Evolutionary conservation across 2,113 vertebrate species (phyloP).

Genomic region (Thamnophis sirtalis): DNA sequence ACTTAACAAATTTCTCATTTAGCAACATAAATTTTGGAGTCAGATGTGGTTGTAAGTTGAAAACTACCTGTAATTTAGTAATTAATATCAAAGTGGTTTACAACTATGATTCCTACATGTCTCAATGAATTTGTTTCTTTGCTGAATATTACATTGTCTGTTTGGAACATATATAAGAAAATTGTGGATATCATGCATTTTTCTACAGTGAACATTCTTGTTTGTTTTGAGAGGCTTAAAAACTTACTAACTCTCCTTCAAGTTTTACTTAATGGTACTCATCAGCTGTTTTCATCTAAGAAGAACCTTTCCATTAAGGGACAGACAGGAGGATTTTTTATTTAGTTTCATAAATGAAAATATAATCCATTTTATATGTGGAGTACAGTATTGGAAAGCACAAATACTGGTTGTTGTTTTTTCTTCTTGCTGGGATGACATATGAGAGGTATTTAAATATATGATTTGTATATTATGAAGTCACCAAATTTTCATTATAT

Average conservation of each 20-base stretch:
- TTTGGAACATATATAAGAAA: slow-evolving; percentile 4
- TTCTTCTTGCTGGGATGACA: not conserved
- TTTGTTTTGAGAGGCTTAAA: not conserved
- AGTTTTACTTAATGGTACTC: not conserved
- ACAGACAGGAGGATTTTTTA: not conserved
- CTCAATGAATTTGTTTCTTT: not conserved
- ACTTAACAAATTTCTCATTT: too few relatives aligned
- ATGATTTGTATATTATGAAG: not conserved
- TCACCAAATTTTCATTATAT: not conserved
- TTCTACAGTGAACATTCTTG: slow-evolving; percentile 24
- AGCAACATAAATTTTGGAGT: too few relatives aligned
- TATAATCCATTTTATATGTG: not conserved
- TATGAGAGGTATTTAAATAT: not conserved
- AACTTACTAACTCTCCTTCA: not conserved
- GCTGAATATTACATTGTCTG: slow-evolving; percentile 9
- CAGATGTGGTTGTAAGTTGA: too few relatives aligned
- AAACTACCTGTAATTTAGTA: not conserved
- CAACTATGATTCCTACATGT: not conserved
- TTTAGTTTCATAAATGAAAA: not conserved
- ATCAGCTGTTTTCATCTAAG: not conserved
- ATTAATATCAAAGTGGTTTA: not conserved
- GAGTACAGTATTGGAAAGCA: not conserved
- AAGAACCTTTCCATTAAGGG: not conserved
- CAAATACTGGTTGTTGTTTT: not conserved
- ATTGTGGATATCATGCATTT: not conserved